These are phyloP conservation scores for Cotesia glomerata DNA, from an alignment of 1,140 invertebrate genomes.

Conservation along the genomic window DNA sequence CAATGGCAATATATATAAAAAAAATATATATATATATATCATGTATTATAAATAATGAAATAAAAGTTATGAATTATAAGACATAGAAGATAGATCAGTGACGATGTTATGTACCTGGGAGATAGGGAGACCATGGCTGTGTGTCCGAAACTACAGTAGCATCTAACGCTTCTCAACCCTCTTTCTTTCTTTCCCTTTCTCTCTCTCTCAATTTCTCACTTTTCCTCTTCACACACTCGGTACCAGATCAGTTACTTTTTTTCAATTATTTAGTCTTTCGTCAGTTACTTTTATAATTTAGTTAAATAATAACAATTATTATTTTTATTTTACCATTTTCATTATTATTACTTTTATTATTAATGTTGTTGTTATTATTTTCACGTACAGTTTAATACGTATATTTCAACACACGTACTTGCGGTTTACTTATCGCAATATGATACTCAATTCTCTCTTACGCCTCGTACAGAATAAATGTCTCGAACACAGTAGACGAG, in stretches of 20 bases:
- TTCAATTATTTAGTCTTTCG: too few relatives aligned
- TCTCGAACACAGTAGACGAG: conserved; percentile 16
- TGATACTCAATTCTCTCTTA: conserved; percentile 16
- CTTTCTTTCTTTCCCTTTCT: conserved; percentile 55
- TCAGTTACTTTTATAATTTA: too few relatives aligned
- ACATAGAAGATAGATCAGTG: conserved; percentile 50
- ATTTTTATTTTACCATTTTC: background rate
- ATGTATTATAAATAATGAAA: conserved; percentile 14
- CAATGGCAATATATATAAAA: conserved; percentile 10
- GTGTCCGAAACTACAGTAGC: conserved; percentile 70
- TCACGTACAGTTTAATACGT: too few relatives aligned
- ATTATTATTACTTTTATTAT: background rate
- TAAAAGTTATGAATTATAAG: conserved; percentile 23
- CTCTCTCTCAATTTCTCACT: conserved; percentile 38
- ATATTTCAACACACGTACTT: conserved; percentile 2
- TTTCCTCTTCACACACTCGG: conserved; percentile 16
- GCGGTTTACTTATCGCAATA: conserved; percentile 5
- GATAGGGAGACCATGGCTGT: conserved; percentile 72
- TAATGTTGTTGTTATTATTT: background rate
- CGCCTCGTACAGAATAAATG: conserved; percentile 21
- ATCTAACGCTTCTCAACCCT: conserved; percentile 59
- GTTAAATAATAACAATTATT: too few relatives aligned
- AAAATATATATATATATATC: conserved; percentile 14
- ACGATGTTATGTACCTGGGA: conserved; percentile 67
- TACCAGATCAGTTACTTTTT: background rate